A percentile compares a stretch with the other conserved stretches of the same genome.
phyloP scores from a whole-genome alignment of 1,140 invertebrate species.

The Bilobella aurantiaca region DNA sequence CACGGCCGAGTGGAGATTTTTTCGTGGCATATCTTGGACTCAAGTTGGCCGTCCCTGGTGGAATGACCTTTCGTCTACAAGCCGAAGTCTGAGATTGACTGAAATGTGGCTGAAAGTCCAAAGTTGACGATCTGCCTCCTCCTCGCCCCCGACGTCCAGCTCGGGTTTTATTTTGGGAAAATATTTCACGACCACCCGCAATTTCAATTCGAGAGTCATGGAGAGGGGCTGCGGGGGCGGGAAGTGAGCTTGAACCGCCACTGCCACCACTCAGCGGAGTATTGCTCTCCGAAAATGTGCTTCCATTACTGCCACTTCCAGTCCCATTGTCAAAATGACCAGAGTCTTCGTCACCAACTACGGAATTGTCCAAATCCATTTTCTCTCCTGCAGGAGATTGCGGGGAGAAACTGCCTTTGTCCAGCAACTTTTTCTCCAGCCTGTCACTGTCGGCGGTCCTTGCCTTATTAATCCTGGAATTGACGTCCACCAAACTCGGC shows the following conservation, averaged over 20 bases:
- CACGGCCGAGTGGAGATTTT: neutral
- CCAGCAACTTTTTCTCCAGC: conserved; percentile 12
- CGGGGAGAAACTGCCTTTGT: too few relatives aligned
- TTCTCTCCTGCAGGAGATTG: conserved; percentile 20
- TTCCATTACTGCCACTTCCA: conserved; percentile 24
- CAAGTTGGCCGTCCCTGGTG: neutral
- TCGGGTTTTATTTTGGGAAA: conserved; percentile 69
- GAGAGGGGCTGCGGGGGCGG: neutral
- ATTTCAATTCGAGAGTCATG: conserved; percentile 60
- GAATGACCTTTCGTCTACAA: neutral
- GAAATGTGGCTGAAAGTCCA: neutral
- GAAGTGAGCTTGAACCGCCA: conserved; percentile 12
- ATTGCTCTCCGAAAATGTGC: neutral
- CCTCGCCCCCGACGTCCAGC: conserved; percentile 46
- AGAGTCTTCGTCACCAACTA: neutral
- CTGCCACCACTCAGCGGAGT: conserved; percentile 1
- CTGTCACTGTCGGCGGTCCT: conserved; percentile 12
- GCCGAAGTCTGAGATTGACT: neutral
- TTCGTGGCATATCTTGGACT: neutral
- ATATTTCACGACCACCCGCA: conserved; percentile 72
- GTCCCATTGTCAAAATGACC: conserved; percentile 32
- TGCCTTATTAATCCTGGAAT: conserved; percentile 1
- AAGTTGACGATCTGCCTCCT: conserved; percentile 43
- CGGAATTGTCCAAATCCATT: conserved; percentile 28
- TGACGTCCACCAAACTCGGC: neutral